Percentiles rank a stretch among this genome's conserved stretches.
phyloP scores from a whole-genome alignment of 2,888 invertebrate genomes.

The Amphipoea oculea region DNA sequence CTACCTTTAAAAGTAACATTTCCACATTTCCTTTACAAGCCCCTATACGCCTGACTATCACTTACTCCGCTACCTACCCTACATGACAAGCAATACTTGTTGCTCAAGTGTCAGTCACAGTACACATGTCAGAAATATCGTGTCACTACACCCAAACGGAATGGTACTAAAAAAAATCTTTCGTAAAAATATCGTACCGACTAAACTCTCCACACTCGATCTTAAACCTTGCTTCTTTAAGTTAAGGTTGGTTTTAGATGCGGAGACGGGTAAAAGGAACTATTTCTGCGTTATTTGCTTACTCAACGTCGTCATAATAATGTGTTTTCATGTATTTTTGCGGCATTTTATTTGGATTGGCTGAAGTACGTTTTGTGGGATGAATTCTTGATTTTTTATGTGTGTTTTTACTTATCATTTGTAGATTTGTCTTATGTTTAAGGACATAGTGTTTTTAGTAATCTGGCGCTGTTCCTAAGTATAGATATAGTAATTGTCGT shows the following conservation, averaged over 20 bases:
- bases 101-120: constrained; percentile 68
- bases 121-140: constrained; percentile 65
- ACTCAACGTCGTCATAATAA: constrained; percentile 72
- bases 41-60: constrained; percentile 46
- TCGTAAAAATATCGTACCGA: constrained; percentile 63
- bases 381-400: constrained; percentile 49
- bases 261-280: constrained; percentile 41
- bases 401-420: constrained; percentile 16
- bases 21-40: constrained; percentile 8
- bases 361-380: constrained; percentile 39
- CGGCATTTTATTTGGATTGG: constrained; percentile 56
- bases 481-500: background rate
- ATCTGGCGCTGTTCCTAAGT: no score
- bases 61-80: constrained; percentile 48
- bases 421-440: background rate
- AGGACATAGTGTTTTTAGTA: background rate
- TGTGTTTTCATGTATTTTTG: constrained; percentile 65
- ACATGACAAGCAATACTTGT: constrained; percentile 63
- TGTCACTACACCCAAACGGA: constrained; percentile 60
- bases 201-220: constrained; percentile 14
- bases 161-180: constrained; percentile 67
- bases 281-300: constrained; percentile 72
- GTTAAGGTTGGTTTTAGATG: constrained; percentile 48
- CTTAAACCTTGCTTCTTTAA: constrained; percentile 29
- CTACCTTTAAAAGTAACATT: constrained; percentile 1